Percentiles rank a stretch among this genome's conserved stretches.
Conservation (phyloP, 2,113 vertebrate genomes). For the Hyla sarda region DNA sequence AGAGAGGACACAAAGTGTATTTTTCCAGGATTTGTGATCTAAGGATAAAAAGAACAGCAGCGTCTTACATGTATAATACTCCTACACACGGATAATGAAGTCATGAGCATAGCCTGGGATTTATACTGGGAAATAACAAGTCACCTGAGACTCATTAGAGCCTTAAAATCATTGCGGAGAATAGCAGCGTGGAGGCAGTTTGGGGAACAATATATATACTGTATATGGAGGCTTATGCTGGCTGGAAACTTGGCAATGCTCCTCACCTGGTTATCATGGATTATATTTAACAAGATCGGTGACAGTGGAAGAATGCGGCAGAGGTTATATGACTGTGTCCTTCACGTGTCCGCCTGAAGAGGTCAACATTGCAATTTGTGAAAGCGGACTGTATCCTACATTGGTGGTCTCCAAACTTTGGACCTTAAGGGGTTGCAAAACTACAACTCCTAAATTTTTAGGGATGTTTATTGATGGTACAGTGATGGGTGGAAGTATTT, state of each 20-base stretch:
- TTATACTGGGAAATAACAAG: slow-evolving; percentile 53
- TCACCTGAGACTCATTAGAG: slow-evolving; percentile 54
- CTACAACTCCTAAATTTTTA: too few species aligned
- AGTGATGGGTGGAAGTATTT: too few species aligned
- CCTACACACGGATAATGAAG: slow-evolving; percentile 39
- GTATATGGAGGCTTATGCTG: background rate
- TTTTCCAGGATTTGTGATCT: slow-evolving; percentile 36
- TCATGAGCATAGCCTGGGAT: slow-evolving; percentile 36
- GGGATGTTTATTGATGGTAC: too few species aligned
- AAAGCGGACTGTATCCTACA: too few species aligned
- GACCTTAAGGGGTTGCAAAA: too few species aligned
- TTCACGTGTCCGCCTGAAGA: background rate
- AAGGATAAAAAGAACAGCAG: slow-evolving; percentile 3
- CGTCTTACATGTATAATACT: slow-evolving; percentile 37
- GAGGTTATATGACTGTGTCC: background rate
- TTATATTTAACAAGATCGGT: slow-evolving; percentile 32
- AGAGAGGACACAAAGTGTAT: slow-evolving; percentile 20
- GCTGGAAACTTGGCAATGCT: slow-evolving; percentile 21
- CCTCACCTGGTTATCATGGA: slow-evolving; percentile 54
- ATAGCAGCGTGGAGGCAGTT: background rate
- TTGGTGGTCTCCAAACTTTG: too few species aligned
- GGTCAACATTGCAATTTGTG: background rate
- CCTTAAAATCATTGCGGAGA: slow-evolving; percentile 28
- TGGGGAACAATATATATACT: slow-evolving; percentile 7
- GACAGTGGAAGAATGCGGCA: background rate